These are phyloP conservation scores for Anticlea derivata DNA, from an alignment of 2,888 invertebrate genomes.

Conservation along the genomic window DNA sequence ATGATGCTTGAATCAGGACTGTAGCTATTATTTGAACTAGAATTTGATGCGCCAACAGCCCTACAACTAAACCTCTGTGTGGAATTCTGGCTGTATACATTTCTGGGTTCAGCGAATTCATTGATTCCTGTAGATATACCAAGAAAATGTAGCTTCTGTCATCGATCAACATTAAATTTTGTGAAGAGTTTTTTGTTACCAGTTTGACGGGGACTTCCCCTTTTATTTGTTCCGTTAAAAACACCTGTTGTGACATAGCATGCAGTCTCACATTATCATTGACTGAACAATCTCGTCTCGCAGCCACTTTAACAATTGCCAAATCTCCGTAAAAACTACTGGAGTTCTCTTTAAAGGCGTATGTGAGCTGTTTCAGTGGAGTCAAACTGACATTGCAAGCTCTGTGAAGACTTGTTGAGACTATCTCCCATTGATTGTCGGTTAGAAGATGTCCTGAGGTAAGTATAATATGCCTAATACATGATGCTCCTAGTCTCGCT, in stretches of 20 bases:
- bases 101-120: constrained; percentile 88
- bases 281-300: constrained; percentile 92
- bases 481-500: constrained; percentile 95
- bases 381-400: constrained; percentile 94
- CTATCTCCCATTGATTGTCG: constrained; percentile 93
- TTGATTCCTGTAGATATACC: constrained; percentile 90
- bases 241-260: constrained; percentile 95
- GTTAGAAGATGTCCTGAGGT: constrained; percentile 93
- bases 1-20: constrained; percentile 90
- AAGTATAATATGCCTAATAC: constrained; percentile 92
- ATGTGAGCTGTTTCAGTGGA: constrained; percentile 93
- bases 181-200: constrained; percentile 65
- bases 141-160: constrained; percentile 95
- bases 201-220: constrained; percentile 63
- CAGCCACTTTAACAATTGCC: constrained; percentile 96
- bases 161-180: constrained; percentile 85
- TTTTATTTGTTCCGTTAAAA: constrained; percentile 83
- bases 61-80: constrained; percentile 93
- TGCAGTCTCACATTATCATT: constrained; percentile 93
- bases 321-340: constrained; percentile 97
- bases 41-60: constrained; percentile 96
- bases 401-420: constrained; percentile 91
- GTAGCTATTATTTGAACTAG: constrained; percentile 95
- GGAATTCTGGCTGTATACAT: constrained; percentile 93
- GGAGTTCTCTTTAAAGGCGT: constrained; percentile 95